A percentile compares a stretch with the other conserved stretches of the same genome.
These are phyloP conservation scores for Galerucella nymphaeae DNA, from an alignment of 2,888 invertebrate species.

Conservation along the genomic window DNA sequence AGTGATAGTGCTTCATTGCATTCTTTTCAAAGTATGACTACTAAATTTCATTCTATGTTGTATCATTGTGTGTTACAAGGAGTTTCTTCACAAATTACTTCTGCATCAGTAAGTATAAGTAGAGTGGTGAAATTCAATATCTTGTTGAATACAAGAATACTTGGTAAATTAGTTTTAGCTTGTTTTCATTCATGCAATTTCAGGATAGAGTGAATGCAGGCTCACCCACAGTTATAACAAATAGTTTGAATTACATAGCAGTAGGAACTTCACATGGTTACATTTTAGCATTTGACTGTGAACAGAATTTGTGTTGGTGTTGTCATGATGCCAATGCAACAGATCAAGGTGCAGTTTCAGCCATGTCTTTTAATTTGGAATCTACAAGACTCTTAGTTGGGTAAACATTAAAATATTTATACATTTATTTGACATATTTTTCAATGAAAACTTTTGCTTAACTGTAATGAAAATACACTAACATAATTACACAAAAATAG, in stretches of 20 bases:
- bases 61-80: constrained; percentile 86
- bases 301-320: constrained; percentile 92
- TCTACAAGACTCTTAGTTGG: constrained; percentile 87
- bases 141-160: too few relatives aligned
- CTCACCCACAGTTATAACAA: constrained; percentile 85
- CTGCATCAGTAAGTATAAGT: constrained; percentile 77
- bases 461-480: too few relatives aligned
- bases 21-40: constrained; percentile 66
- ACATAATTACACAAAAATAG: too few relatives aligned
- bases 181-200: constrained; percentile 48
- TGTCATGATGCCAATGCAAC: constrained; percentile 75
- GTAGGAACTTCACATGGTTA: constrained; percentile 95
- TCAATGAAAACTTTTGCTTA: too few relatives aligned
- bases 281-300: constrained; percentile 85
- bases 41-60: constrained; percentile 74
- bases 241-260: constrained; percentile 81
- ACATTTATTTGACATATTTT: neutral
- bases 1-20: constrained; percentile 69
- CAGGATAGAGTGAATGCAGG: constrained; percentile 92
- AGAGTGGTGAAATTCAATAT: neutral
- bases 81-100: constrained; percentile 87
- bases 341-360: constrained; percentile 83
- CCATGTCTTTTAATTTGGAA: constrained; percentile 88
- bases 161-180: neutral
- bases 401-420: constrained; percentile 48